These are phyloP conservation scores for Eupithecia subfuscata DNA, from an alignment of 2,888 invertebrate genomes.

Conservation along the genomic window DNA sequence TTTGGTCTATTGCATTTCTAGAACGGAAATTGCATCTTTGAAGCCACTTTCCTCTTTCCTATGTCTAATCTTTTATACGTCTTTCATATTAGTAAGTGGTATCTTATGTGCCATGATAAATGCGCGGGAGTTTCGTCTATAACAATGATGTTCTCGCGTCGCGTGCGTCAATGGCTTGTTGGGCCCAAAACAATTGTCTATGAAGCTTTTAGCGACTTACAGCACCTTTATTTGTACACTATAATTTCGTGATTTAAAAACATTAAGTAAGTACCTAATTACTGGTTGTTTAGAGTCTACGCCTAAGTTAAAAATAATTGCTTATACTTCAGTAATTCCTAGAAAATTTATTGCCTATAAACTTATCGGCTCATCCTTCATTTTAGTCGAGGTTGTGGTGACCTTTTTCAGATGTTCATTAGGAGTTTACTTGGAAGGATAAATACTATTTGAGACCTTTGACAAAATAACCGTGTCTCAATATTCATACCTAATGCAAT, in stretches of 20 bases:
- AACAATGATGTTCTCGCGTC: conserved; percentile 66
- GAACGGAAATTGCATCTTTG: background rate
- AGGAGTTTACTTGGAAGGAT: conserved; percentile 3
- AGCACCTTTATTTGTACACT: background rate
- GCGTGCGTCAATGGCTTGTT: conserved; percentile 58
- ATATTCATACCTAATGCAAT: background rate
- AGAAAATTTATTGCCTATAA: conserved; percentile 7
- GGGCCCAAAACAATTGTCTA: conserved; percentile 8
- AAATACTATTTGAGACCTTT: background rate
- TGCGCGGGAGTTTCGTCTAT: background rate
- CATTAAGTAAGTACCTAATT: background rate
- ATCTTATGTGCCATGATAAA: conserved; percentile 19
- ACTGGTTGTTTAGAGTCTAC: background rate
- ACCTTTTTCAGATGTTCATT: conserved; percentile 4
- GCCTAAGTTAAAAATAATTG: background rate
- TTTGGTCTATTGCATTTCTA: background rate
- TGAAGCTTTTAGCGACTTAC: conserved; percentile 7
- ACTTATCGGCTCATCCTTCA: conserved; percentile 4
- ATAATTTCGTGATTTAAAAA: background rate
- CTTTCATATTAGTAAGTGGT: background rate
- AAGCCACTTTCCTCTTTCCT: background rate
- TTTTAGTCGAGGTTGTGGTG: conserved; percentile 5
- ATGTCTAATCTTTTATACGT: background rate
- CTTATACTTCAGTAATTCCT: conserved; percentile 1
- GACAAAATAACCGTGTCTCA: conserved; percentile 3